phyloP scores from a whole-genome alignment of 2,888 invertebrate genomes.

The Drosophila subquinaria region DNA sequence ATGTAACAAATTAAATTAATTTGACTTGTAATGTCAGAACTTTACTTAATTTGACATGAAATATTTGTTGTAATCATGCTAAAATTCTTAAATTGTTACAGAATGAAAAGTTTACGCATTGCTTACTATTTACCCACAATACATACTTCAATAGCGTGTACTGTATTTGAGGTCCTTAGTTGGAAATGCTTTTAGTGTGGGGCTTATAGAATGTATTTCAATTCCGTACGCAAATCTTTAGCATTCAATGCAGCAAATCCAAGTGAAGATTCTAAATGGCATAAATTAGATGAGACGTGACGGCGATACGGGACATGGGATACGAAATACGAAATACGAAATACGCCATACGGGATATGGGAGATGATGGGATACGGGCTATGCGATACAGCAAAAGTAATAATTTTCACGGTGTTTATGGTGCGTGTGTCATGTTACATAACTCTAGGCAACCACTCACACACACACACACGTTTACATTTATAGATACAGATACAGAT shows the following conservation, averaged over 20 bases:
- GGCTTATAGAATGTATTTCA: neutral
- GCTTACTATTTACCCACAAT: neutral
- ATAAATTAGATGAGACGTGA: conserved; percentile 61
- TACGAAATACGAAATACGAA: neutral
- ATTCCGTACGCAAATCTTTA: neutral
- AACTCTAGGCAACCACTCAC: conserved; percentile 47
- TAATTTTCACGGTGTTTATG: conserved; percentile 69
- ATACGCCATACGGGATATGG: conserved; percentile 4
- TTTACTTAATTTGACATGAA: neutral
- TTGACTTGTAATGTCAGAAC: neutral
- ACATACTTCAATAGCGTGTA: no score
- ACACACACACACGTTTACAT: conserved; percentile 13
- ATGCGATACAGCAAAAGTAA: conserved; percentile 51
- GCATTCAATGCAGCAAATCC: conserved; percentile 2
- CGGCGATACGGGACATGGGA: conserved; percentile 50
- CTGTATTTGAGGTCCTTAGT: neutral
- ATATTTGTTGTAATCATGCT: neutral
- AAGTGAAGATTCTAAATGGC: conserved; percentile 39
- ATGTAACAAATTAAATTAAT: no score
- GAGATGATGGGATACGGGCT: conserved; percentile 43
- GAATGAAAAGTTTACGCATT: neutral
- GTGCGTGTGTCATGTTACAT: conserved; percentile 76
- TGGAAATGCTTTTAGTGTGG: neutral
- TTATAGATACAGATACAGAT: neutral
- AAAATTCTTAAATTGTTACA: neutral